These are phyloP conservation scores for Palythoa grandiflora DNA, from an alignment of 92 coral and sea anemone genomes.

Conservation along the genomic window DNA sequence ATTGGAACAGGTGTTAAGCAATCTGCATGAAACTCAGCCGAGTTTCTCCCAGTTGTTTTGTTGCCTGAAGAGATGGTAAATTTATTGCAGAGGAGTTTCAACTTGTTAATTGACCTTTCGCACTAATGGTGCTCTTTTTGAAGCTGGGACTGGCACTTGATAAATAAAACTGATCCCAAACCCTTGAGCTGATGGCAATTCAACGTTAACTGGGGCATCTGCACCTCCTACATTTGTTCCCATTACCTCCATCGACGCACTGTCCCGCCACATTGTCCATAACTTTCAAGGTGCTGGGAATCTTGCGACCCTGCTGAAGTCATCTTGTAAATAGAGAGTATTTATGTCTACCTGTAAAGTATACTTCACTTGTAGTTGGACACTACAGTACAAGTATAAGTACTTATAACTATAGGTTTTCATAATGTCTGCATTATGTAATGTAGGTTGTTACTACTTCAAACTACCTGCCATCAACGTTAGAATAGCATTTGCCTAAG, in stretches of 20 bases:
- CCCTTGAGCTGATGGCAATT: not conserved
- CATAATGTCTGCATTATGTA: not conserved
- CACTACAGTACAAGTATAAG: not conserved
- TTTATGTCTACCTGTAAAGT: not conserved
- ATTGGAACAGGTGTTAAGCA: conserved; percentile 7
- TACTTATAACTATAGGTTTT: no score
- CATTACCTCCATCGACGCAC: conserved; percentile 43
- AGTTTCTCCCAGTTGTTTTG: conserved; percentile 27
- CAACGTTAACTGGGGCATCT: not conserved
- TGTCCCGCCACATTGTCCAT: conserved; percentile 42
- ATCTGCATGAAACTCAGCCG: conserved; percentile 33
- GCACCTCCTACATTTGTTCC: not conserved
- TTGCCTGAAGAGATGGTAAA: not conserved
- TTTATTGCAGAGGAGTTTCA: no score
- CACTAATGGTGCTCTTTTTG: no score
- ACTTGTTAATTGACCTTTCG: no score
- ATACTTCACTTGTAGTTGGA: not conserved
- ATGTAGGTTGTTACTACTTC: not conserved
- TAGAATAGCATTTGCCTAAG: not conserved
- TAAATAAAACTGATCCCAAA: not conserved
- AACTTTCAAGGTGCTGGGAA: conserved; percentile 26
- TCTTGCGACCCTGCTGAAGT: conserved; percentile 36
- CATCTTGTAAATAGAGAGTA: conserved; percentile 41
- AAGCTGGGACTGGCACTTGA: not conserved
- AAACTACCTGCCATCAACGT: not conserved